Percentiles rank a stretch among this genome's conserved stretches.
Conservation (phyloP, 2,888 invertebrate species). For the Sphaerophoria rueppellii region DNA sequence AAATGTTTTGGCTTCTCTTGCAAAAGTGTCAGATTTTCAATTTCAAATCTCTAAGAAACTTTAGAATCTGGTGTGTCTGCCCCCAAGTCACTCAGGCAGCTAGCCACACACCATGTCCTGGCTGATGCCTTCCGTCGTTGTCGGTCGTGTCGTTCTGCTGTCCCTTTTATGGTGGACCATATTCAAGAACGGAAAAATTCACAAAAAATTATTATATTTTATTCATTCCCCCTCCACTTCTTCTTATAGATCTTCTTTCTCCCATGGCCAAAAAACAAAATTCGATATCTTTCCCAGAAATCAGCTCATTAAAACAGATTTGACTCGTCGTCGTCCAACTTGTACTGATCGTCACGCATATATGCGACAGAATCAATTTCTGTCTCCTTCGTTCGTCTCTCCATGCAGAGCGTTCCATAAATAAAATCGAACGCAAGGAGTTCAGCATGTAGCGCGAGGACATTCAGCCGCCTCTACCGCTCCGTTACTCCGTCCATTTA, state of each 20-base stretch:
- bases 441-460: conserved; percentile 55
- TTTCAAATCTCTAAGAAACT: no score
- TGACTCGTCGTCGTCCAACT: conserved; percentile 74
- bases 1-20: no score
- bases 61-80: neutral
- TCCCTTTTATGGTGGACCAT: neutral
- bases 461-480: conserved; percentile 2
- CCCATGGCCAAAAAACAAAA: conserved; percentile 52
- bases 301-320: conserved; percentile 76
- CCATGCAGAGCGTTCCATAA: conserved; percentile 69
- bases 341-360: conserved; percentile 73
- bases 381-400: neutral
- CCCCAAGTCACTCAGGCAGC: neutral
- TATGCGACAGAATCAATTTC: conserved; percentile 66
- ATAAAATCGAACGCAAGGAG: conserved; percentile 72
- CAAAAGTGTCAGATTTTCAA: no score
- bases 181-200: conserved; percentile 17
- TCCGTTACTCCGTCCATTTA: neutral
- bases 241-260: conserved; percentile 2
- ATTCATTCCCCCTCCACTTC: neutral
- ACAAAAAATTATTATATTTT: conserved; percentile 68
- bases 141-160: neutral
- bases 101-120: conserved; percentile 8
- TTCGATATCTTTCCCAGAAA: conserved; percentile 75
- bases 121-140: conserved; percentile 8